Conservation (phyloP, 2,113 vertebrate species). For the Odontophorus gujanensis region DNA sequence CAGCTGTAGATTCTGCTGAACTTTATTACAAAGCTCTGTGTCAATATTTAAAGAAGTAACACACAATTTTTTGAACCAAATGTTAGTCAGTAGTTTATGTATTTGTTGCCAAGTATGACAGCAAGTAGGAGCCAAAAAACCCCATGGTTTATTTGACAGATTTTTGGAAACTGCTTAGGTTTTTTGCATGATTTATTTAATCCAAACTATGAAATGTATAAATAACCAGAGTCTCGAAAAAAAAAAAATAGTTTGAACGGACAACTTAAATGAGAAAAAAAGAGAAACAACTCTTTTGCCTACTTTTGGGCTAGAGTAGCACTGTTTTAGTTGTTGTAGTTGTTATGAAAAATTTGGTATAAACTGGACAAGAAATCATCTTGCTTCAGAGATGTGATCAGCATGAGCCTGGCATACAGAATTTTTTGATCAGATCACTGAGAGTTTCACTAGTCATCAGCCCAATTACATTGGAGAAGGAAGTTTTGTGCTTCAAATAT, state of each 20-base stretch:
- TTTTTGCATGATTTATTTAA: not conserved
- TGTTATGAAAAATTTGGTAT: not conserved
- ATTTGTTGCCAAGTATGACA: not conserved
- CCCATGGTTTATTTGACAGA: not conserved
- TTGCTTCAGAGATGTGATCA: not conserved
- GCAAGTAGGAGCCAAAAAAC: not conserved
- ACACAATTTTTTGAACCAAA: slow-evolving; percentile 19
- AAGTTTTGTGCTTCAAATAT: not conserved
- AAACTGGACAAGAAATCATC: not conserved
- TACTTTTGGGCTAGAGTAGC: not conserved
- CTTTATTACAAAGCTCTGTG: not conserved
- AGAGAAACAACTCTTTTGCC: not conserved
- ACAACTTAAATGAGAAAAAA: not conserved
- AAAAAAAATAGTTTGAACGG: not conserved
- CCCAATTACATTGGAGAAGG: not conserved
- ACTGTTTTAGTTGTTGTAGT: accelerated
- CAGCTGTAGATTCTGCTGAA: slow-evolving; percentile 8
- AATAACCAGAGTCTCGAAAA: not conserved
- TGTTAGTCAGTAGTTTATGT: not conserved
- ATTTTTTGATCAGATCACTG: not conserved
- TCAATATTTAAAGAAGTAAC: slow-evolving; percentile 14
- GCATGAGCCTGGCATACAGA: not conserved
- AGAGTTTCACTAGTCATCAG: not conserved
- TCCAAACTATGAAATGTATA: not conserved
- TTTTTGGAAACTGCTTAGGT: not conserved